Conservation (phyloP, 2,113 vertebrate species). For the Chrysemys picta region DNA sequence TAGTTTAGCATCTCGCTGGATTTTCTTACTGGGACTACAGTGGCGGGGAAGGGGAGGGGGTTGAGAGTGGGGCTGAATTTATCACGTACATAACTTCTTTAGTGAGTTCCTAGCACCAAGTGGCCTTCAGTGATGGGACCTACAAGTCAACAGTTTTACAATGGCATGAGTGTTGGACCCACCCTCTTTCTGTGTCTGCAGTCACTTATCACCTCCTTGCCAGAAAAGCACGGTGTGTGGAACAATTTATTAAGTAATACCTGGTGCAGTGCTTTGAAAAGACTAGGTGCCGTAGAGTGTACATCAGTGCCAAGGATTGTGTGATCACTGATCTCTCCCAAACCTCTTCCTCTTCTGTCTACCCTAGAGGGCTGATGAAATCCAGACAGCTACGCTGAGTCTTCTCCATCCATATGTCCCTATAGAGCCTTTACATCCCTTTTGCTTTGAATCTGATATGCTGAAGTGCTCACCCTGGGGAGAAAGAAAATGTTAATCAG, state of each 20-base stretch:
- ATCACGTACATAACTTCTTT: background rate
- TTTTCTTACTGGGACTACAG: background rate
- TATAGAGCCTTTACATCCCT: rapidly evolving
- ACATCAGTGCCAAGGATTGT: background rate
- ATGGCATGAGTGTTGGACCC: background rate
- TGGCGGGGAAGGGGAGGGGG: rapidly evolving
- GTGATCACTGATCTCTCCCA: background rate
- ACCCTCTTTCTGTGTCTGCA: background rate
- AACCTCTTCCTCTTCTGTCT: background rate
- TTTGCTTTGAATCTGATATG: background rate
- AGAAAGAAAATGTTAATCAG: background rate
- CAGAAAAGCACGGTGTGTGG: background rate
- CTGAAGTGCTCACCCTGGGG: background rate
- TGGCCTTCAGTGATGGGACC: background rate
- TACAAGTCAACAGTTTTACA: background rate
- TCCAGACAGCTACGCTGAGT: background rate
- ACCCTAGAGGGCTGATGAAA: background rate
- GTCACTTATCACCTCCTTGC: background rate
- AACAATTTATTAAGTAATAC: background rate
- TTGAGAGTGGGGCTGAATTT: background rate
- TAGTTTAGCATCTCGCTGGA: background rate
- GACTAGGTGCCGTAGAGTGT: background rate
- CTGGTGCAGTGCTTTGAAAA: background rate
- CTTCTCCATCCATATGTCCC: background rate
- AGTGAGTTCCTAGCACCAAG: background rate